phyloP scores from a whole-genome alignment of 2,113 vertebrate species.

The Circaetus gallicus region DNA sequence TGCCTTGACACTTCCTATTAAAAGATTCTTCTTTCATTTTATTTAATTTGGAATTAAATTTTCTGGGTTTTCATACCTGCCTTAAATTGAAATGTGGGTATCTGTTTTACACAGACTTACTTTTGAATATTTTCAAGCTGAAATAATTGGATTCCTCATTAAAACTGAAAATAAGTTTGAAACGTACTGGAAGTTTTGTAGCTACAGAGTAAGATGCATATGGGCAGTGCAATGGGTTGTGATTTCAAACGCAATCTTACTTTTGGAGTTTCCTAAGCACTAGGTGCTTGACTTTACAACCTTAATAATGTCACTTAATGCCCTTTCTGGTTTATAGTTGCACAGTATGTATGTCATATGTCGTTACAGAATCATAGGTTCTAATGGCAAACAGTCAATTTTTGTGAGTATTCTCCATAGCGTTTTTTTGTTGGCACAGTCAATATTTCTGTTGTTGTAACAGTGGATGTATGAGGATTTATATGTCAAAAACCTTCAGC shows the following conservation, averaged over 20 bases:
- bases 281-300: background rate
- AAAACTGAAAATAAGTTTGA: background rate
- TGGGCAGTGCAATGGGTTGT: background rate
- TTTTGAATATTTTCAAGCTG: background rate
- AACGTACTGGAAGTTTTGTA: background rate
- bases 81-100: background rate
- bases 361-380: background rate
- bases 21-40: background rate
- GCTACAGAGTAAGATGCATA: background rate
- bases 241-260: background rate
- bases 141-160: background rate
- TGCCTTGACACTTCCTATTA: background rate
- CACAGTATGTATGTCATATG: background rate
- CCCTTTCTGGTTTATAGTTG: background rate
- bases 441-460: background rate
- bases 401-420: background rate
- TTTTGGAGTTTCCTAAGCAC: background rate
- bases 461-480: background rate
- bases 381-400: background rate
- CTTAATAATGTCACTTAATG: background rate
- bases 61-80: background rate
- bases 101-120: background rate
- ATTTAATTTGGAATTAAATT: background rate
- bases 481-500: accelerated
- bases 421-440: background rate